Conservation (phyloP, 2,797 vertebrate species). For the Clarias pachynema region DNA sequence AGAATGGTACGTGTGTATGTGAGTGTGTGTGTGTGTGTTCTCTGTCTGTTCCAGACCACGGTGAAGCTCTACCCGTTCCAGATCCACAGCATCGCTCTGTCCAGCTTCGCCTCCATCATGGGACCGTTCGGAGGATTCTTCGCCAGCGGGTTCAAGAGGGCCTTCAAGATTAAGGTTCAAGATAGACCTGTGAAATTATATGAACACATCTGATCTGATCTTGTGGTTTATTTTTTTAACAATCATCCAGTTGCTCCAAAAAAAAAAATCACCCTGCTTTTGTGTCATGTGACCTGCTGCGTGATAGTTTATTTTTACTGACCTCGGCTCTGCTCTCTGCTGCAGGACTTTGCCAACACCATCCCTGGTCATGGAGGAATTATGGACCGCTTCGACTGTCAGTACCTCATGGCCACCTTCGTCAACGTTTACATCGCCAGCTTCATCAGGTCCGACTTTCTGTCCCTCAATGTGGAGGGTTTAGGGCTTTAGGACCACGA, state of each 20-base stretch:
- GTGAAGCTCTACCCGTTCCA: conserved; percentile 96
- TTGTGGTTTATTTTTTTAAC: neutral
- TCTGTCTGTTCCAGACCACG: conserved; percentile 77
- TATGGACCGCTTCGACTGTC: conserved; percentile 98
- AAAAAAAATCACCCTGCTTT: neutral
- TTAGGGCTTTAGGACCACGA: neutral
- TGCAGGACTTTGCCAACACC: conserved; percentile 96
- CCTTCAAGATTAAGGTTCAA: conserved; percentile 95
- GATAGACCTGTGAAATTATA: neutral
- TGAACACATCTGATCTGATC: neutral
- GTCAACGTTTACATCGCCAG: conserved; percentile 98
- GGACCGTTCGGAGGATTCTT: conserved; percentile 98
- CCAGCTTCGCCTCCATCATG: conserved; percentile 92
- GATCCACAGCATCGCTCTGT: conserved; percentile 97
- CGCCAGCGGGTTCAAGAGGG: conserved; percentile 97
- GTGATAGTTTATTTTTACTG: neutral
- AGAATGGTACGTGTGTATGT: neutral
- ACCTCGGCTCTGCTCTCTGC: neutral
- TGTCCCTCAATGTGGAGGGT: too few relatives aligned
- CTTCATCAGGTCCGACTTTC: conserved; percentile 88
- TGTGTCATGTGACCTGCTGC: neutral
- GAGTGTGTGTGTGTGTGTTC: neutral
- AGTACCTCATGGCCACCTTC: conserved; percentile 99
- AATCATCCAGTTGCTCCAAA: neutral
- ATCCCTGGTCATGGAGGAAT: conserved; percentile 97